Conservation (phyloP, 2,113 vertebrate genomes). For the Halichoeres trimaculatus region DNA sequence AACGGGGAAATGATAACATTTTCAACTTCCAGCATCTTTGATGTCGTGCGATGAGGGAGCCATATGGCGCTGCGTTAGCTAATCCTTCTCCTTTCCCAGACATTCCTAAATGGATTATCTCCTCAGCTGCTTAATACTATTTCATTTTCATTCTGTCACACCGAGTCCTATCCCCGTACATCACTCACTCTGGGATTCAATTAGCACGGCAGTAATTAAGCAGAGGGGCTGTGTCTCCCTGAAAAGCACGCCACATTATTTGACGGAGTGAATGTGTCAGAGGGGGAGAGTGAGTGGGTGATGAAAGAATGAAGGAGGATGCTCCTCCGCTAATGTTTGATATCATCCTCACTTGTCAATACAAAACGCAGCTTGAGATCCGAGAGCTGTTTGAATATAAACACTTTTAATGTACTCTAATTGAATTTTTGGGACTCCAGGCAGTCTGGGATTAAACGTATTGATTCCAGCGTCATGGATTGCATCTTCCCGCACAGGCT, state of each 20-base stretch:
- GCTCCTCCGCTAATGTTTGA: not conserved
- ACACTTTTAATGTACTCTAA: not conserved
- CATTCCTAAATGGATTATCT: slow-evolving; percentile 74
- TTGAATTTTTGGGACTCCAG: not conserved
- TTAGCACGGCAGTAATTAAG: slow-evolving; percentile 69
- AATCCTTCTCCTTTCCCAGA: slow-evolving; percentile 58
- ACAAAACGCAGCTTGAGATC: too few species aligned
- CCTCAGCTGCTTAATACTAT: slow-evolving; percentile 63
- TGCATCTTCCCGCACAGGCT: not conserved
- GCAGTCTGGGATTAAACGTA: not conserved
- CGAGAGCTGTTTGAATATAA: too few species aligned
- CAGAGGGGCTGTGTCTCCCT: slow-evolving; percentile 49
- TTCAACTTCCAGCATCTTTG: slow-evolving; percentile 46
- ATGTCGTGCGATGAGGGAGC: slow-evolving; percentile 44
- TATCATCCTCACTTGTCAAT: slow-evolving; percentile 22
- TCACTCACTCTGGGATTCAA: slow-evolving; percentile 71
- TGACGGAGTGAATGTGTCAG: slow-evolving; percentile 15
- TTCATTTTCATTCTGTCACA: slow-evolving; percentile 70
- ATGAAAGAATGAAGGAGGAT: slow-evolving; percentile 12
- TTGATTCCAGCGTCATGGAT: too few species aligned
- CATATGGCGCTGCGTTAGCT: slow-evolving; percentile 41
- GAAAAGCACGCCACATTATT: slow-evolving; percentile 45
- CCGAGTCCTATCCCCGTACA: slow-evolving; percentile 50
- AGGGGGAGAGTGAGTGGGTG: not conserved
- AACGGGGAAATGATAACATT: slow-evolving; percentile 29